Evolutionary conservation across 2,888 invertebrate species (phyloP).

Genomic region (Drosophila fungiperda): DNA sequence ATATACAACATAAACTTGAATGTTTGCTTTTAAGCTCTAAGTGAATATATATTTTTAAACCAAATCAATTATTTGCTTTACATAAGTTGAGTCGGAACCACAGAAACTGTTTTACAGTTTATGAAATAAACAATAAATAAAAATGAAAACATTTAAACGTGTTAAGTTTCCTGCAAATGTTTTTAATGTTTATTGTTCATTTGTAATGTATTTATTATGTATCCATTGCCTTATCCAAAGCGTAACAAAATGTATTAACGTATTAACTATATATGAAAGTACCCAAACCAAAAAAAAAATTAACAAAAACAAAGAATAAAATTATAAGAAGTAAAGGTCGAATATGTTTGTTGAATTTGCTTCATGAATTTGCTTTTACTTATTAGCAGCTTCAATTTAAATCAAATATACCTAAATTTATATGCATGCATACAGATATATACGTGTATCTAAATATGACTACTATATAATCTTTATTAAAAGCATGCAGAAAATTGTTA

Average conservation of each 20-base stretch:
- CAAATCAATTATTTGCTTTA: conserved; percentile 4
- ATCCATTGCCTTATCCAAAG: conserved; percentile 73
- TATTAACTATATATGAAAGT: conserved; percentile 52
- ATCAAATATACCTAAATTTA: conserved; percentile 71
- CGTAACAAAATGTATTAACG: conserved; percentile 30
- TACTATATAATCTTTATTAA: conserved; percentile 76
- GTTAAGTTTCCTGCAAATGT: conserved; percentile 39
- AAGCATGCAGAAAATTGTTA: conserved; percentile 48
- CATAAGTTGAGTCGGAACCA: conserved; percentile 15
- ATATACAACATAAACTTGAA: conserved; percentile 66
- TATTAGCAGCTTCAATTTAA: conserved; percentile 78
- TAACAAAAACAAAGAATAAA: conserved; percentile 8
- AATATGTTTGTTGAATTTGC: conserved; percentile 76
- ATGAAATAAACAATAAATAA: conserved; percentile 6
- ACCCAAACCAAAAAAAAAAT: conserved; percentile 16
- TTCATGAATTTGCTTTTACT: conserved; percentile 69
- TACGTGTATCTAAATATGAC: conserved; percentile 50
- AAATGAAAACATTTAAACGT: conserved; percentile 21
- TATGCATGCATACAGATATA: conserved; percentile 34
- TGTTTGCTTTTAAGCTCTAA: conserved; percentile 64
- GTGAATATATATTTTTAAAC: conserved; percentile 36
- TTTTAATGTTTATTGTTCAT: conserved; percentile 38
- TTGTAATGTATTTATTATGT: conserved; percentile 45
- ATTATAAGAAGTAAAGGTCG: conserved; percentile 22
- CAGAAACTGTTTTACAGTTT: conserved; percentile 1